Base-by-base conservation (phyloP, 1,140 invertebrate species). In the Drosophila saltans region DNA sequence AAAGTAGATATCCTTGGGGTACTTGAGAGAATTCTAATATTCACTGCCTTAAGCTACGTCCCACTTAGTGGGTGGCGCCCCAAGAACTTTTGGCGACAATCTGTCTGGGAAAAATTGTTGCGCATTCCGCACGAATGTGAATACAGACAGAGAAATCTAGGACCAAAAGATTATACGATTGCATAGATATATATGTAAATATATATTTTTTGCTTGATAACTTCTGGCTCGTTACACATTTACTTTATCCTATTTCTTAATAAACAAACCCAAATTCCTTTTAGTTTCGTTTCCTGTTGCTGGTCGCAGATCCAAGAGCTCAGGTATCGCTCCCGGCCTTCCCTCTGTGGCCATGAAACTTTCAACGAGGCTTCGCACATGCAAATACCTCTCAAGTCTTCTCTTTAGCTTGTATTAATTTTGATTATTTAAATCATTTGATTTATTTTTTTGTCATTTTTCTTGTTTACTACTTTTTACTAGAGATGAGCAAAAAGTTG, bases 341-440 rank as follows among this genome's bases (percentile, higher is more conserved):
- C 28, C 36, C 33, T 59, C 57, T 59, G 57, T 59, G 39, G 57
- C 57, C 57, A 59, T 59, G 57, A 39, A 39, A 59, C 57, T 24
- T 10, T 8, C 33, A 59, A 39, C 33, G 30, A 40, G 33, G 16
- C 4, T 33, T 39, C 57, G 57, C 33, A 39, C 33, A 39, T 59
- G 33, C 33, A 59, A 21, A 59, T 26, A 39, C 28, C 30, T 59
- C n/a, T 24, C 30, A 36, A 21, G 36, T 8, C 4, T 40, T 21
- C 1, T 16, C 28, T 56, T 5, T 16, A 16, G 28, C 5, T 33
- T 57, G 3, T n/a, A 56, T 33, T 30, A 33, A 33, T 24, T 30
- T n/a, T 3, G 0, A 33, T n/a, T 57, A 33, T 11, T 56, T 16
- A 57, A 2, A 9, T 33, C 3, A 57, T 52, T 52, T 26, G 2